Conservation (phyloP, 2,888 invertebrate genomes). For the Platycnemis pennipes region DNA sequence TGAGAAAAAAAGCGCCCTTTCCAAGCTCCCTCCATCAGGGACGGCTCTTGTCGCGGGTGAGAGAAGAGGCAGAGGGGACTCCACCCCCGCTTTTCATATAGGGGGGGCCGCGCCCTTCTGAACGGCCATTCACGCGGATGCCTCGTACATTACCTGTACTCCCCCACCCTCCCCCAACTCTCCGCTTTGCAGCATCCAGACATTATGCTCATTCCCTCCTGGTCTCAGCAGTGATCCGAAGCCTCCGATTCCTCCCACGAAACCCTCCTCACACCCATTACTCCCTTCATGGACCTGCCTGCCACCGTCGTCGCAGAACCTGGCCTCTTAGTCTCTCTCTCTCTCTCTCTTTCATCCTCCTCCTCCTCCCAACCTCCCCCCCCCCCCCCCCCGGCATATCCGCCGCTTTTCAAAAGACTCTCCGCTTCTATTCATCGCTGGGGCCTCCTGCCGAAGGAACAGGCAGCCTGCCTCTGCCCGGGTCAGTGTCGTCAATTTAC, state of each 20-base stretch:
- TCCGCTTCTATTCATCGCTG: constrained; percentile 36
- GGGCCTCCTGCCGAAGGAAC: neutral
- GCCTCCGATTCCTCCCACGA: neutral
- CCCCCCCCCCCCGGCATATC: neutral
- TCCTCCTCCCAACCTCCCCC: neutral
- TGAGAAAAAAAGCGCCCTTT: neutral
- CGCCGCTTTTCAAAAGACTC: neutral
- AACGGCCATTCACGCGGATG: constrained; percentile 41
- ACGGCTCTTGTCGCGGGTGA: neutral
- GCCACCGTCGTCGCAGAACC: neutral
- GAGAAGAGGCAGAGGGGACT: neutral
- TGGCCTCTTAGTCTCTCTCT: neutral
- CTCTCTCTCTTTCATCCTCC: neutral
- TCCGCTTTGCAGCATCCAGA: neutral
- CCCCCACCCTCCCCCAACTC: neutral
- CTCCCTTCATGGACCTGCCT: neutral
- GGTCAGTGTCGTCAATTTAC: constrained; percentile 21
- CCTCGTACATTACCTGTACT: constrained; percentile 48
- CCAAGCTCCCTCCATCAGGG: neutral
- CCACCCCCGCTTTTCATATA: constrained; percentile 38
- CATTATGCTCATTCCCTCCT: constrained; percentile 4
- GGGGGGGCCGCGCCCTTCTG: constrained; percentile 26
- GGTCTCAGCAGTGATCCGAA: neutral
- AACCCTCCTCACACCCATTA: too few species aligned
- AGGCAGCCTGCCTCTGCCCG: neutral